Evolutionary conservation across 2,113 vertebrate species (phyloP).

Genomic region (Megaleporinus macrocephalus): DNA sequence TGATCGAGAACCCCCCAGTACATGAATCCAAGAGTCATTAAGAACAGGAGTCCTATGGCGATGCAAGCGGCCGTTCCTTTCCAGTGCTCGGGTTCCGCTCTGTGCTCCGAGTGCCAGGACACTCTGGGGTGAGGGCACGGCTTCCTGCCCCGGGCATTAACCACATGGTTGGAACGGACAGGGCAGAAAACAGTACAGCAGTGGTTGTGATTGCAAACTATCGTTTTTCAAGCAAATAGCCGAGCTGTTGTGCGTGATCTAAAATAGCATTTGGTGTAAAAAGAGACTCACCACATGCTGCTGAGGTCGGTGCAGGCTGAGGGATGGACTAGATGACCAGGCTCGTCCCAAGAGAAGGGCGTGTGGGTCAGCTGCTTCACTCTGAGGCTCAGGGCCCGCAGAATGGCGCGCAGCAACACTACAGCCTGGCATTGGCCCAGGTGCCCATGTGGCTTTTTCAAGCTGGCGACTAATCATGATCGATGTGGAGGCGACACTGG

Average conservation of each 20-base stretch:
- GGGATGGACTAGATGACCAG: background rate
- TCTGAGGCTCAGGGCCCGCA: background rate
- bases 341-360: background rate
- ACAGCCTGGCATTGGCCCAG: background rate
- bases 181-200: background rate
- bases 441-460: background rate
- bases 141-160: background rate
- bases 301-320: background rate
- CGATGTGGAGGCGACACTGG: background rate
- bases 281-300: constrained; percentile 7
- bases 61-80: constrained; percentile 20
- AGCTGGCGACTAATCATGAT: background rate
- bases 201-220: background rate
- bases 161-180: background rate
- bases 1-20: constrained; percentile 22
- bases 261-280: background rate
- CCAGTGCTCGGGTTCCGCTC: background rate
- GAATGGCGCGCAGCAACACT: background rate
- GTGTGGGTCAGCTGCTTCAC: background rate
- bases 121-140: constrained; percentile 1
- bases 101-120: constrained; percentile 14
- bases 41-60: background rate
- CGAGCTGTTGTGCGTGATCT: background rate
- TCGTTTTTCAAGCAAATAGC: background rate
- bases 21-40: constrained; percentile 3